These are phyloP conservation scores for Mesorhabditis belari DNA, from an alignment of 2,888 invertebrate species.

Conservation along the genomic window DNA sequence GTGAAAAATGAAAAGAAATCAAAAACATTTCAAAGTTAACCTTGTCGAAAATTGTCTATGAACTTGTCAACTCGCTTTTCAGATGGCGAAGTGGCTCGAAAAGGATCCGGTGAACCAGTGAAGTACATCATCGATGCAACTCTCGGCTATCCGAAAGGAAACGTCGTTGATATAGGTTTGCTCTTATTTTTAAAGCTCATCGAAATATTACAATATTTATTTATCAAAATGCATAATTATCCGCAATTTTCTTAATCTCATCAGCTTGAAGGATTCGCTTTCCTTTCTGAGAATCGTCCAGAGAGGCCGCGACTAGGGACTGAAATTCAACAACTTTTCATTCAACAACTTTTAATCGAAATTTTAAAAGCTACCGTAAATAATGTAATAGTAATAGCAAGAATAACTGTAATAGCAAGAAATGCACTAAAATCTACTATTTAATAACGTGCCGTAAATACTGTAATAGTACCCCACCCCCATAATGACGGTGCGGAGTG, in stretches of 20 bases:
- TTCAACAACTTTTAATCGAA: neutral
- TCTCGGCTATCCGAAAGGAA: constrained; percentile 43
- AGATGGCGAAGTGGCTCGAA: constrained; percentile 11
- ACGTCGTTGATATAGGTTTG: constrained; percentile 33
- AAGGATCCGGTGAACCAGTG: constrained; percentile 33
- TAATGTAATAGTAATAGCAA: too few species aligned
- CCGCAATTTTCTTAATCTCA: neutral
- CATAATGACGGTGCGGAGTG: too few species aligned
- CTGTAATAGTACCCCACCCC: too few species aligned
- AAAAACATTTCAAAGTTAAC: too few species aligned
- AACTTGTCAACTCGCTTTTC: too few species aligned
- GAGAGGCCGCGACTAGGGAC: neutral
- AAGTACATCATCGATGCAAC: constrained; percentile 50
- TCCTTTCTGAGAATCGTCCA: neutral
- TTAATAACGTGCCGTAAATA: too few species aligned
- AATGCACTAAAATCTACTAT: too few species aligned
- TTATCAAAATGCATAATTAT: neutral
- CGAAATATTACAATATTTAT: constrained; percentile 3
- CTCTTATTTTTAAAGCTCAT: too few species aligned
- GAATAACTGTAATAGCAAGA: too few species aligned
- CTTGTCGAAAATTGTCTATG: too few species aligned
- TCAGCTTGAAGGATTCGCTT: neutral
- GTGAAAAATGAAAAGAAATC: too few species aligned
- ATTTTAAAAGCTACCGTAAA: too few species aligned
- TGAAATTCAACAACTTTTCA: neutral